A percentile compares a stretch with the other conserved stretches of the same genome.
These are phyloP conservation scores for Phengaris arion DNA, from an alignment of 2,888 invertebrate species.

Conservation along the genomic window DNA sequence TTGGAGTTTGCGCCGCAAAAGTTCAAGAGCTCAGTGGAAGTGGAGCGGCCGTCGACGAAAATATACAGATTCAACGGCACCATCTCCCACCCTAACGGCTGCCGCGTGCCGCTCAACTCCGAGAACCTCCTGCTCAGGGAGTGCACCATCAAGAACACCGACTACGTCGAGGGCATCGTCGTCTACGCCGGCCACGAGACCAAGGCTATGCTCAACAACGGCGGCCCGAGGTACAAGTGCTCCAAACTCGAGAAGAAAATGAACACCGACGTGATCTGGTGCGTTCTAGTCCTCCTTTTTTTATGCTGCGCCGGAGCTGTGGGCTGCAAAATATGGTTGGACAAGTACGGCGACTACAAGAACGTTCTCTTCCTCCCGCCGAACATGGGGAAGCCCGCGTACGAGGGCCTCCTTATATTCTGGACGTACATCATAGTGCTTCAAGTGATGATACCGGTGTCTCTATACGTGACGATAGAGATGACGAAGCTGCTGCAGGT, in stretches of 20 bases:
- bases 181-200: constrained; percentile 98
- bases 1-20: constrained; percentile 87
- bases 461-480: constrained; percentile 97
- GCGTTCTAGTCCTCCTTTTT: constrained; percentile 93
- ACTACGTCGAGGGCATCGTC: constrained; percentile 97
- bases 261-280: constrained; percentile 98
- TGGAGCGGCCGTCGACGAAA: constrained; percentile 96
- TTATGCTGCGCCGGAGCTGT: constrained; percentile 95
- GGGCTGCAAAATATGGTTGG: constrained; percentile 93
- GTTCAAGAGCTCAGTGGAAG: constrained; percentile 91
- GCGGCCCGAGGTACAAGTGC: constrained; percentile 95
- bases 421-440: constrained; percentile 97
- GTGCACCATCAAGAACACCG: constrained; percentile 97
- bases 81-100: constrained; percentile 88
- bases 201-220: constrained; percentile 98
- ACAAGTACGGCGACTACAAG: constrained; percentile 72
- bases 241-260: constrained; percentile 95
- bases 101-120: constrained; percentile 89
- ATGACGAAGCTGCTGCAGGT: constrained; percentile 97
- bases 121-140: constrained; percentile 96
- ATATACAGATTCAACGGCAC: constrained; percentile 96
- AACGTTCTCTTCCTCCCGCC: constrained; percentile 85
- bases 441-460: constrained; percentile 98
- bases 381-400: constrained; percentile 78
- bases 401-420: constrained; percentile 92